Evolutionary conservation across 2,888 invertebrate genomes (phyloP).

Genomic region (Aspidiotus destructor): DNA sequence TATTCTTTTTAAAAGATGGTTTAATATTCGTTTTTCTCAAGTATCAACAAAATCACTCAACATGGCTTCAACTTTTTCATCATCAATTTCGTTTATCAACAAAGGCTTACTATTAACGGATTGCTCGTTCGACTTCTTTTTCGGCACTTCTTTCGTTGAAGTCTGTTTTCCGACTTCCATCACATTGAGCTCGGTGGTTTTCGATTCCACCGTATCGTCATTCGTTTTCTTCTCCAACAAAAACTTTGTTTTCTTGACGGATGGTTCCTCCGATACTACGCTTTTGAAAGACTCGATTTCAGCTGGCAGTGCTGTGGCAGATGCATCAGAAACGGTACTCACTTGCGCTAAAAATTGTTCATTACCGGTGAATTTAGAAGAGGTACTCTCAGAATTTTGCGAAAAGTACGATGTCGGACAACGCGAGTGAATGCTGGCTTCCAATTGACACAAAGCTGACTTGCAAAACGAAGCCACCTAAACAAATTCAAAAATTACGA

Average conservation of each 20-base stretch:
- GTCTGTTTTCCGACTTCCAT: no score
- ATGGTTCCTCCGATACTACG: no score
- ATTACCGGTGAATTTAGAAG: neutral
- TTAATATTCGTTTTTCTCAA: no score
- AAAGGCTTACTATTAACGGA: no score
- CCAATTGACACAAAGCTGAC: constrained; percentile 33
- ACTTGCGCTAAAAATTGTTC: neutral
- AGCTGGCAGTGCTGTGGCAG: no score
- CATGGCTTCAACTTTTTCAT: neutral
- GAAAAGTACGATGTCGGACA: constrained; percentile 33
- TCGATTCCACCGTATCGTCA: neutral
- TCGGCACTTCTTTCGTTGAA: no score
- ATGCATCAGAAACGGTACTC: neutral
- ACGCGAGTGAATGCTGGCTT: constrained; percentile 34
- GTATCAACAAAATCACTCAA: constrained; percentile 2
- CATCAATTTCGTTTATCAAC: neutral
- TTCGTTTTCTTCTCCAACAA: no score
- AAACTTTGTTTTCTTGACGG: no score
- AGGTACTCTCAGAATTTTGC: constrained; percentile 14
- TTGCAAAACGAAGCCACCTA: constrained; percentile 34
- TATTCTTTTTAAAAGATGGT: no score
- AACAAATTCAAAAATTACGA: constrained; percentile 1
- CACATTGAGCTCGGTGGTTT: neutral
- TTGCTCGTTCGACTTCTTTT: no score
- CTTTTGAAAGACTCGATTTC: no score